phyloP scores from a whole-genome alignment of 2,113 vertebrate species.

The Sinocyclocheilus anshuiensis region DNA sequence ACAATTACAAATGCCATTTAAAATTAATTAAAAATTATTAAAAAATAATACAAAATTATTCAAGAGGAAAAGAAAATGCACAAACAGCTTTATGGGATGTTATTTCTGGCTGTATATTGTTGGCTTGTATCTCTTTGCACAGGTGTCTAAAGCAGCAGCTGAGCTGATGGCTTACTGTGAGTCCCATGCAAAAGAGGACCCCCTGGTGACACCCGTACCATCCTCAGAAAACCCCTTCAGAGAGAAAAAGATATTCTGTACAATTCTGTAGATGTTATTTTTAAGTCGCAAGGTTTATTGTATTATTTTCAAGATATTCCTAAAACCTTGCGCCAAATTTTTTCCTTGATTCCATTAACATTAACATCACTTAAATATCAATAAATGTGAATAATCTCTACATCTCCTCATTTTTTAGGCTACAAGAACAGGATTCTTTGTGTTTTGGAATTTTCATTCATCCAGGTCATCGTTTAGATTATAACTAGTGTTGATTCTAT shows the following conservation, averaged over 20 bases:
- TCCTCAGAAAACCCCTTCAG: constrained; percentile 87
- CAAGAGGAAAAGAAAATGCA: not conserved
- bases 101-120: not conserved
- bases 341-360: no score
- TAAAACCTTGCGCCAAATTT: not conserved
- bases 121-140: constrained; percentile 15
- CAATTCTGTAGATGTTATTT: constrained; percentile 73
- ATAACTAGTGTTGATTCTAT: no score
- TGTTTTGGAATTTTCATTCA: not conserved
- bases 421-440: not conserved
- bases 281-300: not conserved
- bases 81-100: no score
- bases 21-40: no score
- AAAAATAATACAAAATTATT: not conserved
- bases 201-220: constrained; percentile 79
- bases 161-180: constrained; percentile 88
- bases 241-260: constrained; percentile 84
- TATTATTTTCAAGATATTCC: not conserved
- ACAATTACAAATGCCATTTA: not conserved
- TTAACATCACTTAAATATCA: not conserved
- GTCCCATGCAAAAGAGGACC: constrained; percentile 83
- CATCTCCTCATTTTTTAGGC: not conserved
- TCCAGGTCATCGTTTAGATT: not conserved
- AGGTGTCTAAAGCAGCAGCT: constrained; percentile 88
- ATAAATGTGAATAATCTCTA: not conserved